A percentile compares a stretch with the other conserved stretches of the same genome.
phyloP scores from a whole-genome alignment of 2,888 invertebrate species.

The Crioceris asparagi region DNA sequence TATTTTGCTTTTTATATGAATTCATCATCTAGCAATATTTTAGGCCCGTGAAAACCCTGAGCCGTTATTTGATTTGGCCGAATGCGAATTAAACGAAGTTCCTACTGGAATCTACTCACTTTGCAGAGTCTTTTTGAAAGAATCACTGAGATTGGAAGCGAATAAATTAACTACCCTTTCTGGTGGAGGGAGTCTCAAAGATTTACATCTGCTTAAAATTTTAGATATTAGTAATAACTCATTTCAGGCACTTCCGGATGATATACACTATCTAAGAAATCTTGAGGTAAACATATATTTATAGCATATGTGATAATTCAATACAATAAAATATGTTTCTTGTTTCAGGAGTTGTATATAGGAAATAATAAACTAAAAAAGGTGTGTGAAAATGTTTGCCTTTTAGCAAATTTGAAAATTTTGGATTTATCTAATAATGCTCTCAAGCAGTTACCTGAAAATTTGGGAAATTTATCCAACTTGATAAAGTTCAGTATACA shows the following conservation, averaged over 20 bases:
- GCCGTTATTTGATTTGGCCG: slow-evolving; percentile 68
- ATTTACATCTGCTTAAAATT: slow-evolving; percentile 54
- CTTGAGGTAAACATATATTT: slow-evolving; percentile 49
- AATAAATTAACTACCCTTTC: slow-evolving; percentile 59
- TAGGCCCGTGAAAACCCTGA: slow-evolving; percentile 71
- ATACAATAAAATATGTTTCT: neutral
- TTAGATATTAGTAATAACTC: slow-evolving; percentile 58
- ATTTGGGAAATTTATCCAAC: slow-evolving; percentile 50
- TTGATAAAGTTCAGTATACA: slow-evolving; percentile 52
- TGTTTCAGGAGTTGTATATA: slow-evolving; percentile 56
- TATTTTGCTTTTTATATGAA: slow-evolving; percentile 5
- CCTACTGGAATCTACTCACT: slow-evolving; percentile 70
- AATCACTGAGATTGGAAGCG: slow-evolving; percentile 51
- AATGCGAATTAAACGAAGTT: slow-evolving; percentile 61
- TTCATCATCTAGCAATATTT: slow-evolving; percentile 5
- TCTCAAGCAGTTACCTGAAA: slow-evolving; percentile 51
- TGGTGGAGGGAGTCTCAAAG: slow-evolving; percentile 61
- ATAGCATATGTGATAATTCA: neutral
- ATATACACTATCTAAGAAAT: slow-evolving; percentile 53
- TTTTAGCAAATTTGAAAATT: slow-evolving; percentile 50
- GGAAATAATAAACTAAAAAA: slow-evolving; percentile 59
- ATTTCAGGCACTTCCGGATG: slow-evolving; percentile 51
- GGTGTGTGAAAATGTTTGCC: slow-evolving; percentile 58
- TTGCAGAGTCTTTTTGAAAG: slow-evolving; percentile 74
- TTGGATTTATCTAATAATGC: slow-evolving; percentile 63